phyloP scores from a whole-genome alignment of 2,113 vertebrate species.

The Phodopus roborovskii region DNA sequence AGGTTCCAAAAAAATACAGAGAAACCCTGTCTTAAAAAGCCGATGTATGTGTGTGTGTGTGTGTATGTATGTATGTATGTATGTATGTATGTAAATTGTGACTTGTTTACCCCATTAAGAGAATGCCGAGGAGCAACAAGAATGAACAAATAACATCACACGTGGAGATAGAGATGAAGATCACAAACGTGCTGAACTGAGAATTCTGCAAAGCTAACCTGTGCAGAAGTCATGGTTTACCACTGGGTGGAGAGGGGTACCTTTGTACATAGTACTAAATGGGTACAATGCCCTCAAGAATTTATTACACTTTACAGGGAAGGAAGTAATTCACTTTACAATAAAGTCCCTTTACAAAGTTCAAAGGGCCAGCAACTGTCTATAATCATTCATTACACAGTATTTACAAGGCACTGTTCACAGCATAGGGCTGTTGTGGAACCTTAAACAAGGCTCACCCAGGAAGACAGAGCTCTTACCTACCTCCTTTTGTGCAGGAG shows the following conservation, averaged over 20 bases:
- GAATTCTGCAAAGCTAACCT: background rate
- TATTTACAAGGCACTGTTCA: background rate
- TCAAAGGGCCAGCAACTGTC: slow-evolving; percentile 41
- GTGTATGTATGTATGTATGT: no score
- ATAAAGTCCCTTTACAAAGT: slow-evolving; percentile 33
- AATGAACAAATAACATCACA: background rate
- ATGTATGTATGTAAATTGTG: background rate
- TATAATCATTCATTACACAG: background rate
- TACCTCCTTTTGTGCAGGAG: background rate
- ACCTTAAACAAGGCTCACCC: background rate
- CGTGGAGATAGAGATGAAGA: background rate
- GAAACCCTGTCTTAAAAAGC: no score
- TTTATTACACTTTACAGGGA: slow-evolving; percentile 5
- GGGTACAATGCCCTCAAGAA: background rate
- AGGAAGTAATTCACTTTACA: slow-evolving; percentile 11
- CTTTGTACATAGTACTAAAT: background rate
- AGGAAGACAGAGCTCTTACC: background rate
- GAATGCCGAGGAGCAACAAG: background rate
- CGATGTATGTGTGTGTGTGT: no score
- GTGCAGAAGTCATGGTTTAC: background rate
- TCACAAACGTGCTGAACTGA: background rate
- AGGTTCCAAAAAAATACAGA: no score
- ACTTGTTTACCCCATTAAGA: background rate
- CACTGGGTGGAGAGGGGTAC: background rate
- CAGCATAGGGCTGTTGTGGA: background rate